Evolutionary conservation across 2,113 vertebrate genomes (phyloP), one percentile per base, ranked within the genome.

Genomic region (Dunckerocampus dactyliophorus): DNA sequence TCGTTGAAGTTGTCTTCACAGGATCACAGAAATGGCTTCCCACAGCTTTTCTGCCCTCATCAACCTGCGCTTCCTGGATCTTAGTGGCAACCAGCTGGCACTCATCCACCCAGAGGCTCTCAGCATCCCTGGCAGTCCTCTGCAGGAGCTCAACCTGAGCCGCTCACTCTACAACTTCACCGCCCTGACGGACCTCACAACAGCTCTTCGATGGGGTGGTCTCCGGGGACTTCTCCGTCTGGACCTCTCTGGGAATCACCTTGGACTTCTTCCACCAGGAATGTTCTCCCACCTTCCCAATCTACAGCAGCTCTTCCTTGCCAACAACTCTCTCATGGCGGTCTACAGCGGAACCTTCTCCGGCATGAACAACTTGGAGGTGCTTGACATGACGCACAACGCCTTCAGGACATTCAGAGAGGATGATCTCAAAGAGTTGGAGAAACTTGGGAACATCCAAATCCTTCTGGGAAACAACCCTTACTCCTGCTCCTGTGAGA

Each of bases 101-200:
- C 75, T 88, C 62, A 89, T 92, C 69, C 89, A 90, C 20, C 91
- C 89, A 0, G 86, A 91, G 34, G 88, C 92, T 13, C 87, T 93
- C 63, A 82, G 48, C 12, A 83, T 90, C 12, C 81, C 82, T 0
- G 86, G 86, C 22, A 85, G 89, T 51, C 87, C 89, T 13, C 87
- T 93, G n/a, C 85, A 83, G 71, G 89, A 90, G 65, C 89, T 93
- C 43, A 90, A 88, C 81, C 86, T 93, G 34, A 91, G 89, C 75
- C 57, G 59, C 11, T 79, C 90, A 0, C 82, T 93, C 12, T 73
- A 85, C 81, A 91, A 92, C 80, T 78, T 77, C 75, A 89, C 82
- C 0, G 70, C 87, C 16, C 67, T 89, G 59, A 79, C 59, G 0
- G 86, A 89, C 69, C 67, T 88, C 24, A 74, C 67, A n/a, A 84